Percentiles rank a stretch among this genome's conserved stretches.
Conservation (phyloP, 1,140 invertebrate genomes). For the Oppia nitens region DNA sequence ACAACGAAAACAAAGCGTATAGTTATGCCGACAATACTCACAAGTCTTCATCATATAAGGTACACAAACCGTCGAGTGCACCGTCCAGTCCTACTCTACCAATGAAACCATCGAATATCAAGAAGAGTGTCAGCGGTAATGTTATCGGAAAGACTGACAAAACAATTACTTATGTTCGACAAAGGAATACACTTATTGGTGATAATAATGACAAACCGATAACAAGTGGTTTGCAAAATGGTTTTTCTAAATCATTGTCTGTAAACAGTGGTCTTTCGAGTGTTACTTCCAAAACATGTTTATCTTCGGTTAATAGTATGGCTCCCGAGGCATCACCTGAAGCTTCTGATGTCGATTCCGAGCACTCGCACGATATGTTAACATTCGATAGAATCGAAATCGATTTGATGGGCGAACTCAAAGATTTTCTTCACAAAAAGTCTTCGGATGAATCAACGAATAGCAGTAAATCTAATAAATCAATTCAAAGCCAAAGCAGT, state of each 20-base stretch:
- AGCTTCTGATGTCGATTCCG: conserved; percentile 21
- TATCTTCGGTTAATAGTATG: conserved; percentile 34
- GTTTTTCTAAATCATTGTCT: conserved; percentile 3
- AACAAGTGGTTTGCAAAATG: conserved; percentile 1
- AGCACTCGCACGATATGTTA: not conserved
- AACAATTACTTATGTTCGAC: conserved; percentile 5
- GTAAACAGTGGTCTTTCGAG: not conserved
- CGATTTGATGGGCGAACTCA: not conserved
- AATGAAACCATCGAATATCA: conserved; percentile 7
- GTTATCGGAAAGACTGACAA: not conserved
- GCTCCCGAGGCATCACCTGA: conserved; percentile 31
- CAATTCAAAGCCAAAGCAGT: not conserved
- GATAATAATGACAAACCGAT: not conserved
- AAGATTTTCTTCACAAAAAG: not conserved
- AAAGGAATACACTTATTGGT: not conserved
- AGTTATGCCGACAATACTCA: not conserved
- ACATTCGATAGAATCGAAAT: not conserved
- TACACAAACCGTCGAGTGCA: conserved; percentile 19
- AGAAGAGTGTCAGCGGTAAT: conserved; percentile 10
- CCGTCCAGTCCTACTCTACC: conserved; percentile 22
- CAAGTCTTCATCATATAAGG: not conserved
- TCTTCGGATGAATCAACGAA: not conserved
- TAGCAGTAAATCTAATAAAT: not conserved
- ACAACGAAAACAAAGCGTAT: conserved; percentile 18
- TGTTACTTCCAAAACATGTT: conserved; percentile 25